Percentiles rank a stretch among this genome's conserved stretches.
Evolutionary conservation across 2,113 vertebrate species (phyloP).

Genomic region (Tetraodon nigroviridis): DNA sequence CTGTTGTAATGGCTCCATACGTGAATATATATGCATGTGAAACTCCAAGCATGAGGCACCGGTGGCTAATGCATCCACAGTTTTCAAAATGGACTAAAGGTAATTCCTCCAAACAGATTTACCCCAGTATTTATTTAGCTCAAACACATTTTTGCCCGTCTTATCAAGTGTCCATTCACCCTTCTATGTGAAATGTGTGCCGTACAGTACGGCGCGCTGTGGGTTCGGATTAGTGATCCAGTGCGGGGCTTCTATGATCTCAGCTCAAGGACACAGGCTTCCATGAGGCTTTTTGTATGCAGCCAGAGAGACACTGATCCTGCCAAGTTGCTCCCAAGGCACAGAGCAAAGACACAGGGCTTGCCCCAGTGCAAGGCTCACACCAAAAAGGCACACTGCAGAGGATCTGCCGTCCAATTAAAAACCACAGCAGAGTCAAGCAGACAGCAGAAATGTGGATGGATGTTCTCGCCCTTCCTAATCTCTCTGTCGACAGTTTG

Average conservation of each 20-base stretch:
- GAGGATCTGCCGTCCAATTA: slow-evolving; percentile 10
- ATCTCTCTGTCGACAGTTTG: slow-evolving; percentile 2
- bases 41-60: slow-evolving; percentile 33
- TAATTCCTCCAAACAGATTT: slow-evolving; percentile 24
- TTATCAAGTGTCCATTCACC: slow-evolving; percentile 35
- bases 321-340: slow-evolving; percentile 60
- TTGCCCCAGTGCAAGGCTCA: slow-evolving; percentile 30
- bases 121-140: slow-evolving; percentile 23
- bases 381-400: slow-evolving; percentile 21
- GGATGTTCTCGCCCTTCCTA: background rate
- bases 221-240: slow-evolving; percentile 54
- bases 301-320: slow-evolving; percentile 64
- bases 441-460: background rate
- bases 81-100: slow-evolving; percentile 47
- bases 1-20: slow-evolving; percentile 23
- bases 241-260: slow-evolving; percentile 60
- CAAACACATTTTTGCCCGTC: slow-evolving; percentile 14
- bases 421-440: slow-evolving; percentile 4
- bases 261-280: slow-evolving; percentile 59
- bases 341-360: slow-evolving; percentile 30
- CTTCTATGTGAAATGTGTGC: slow-evolving; percentile 17
- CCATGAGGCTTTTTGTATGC: slow-evolving; percentile 53
- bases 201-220: slow-evolving; percentile 25
- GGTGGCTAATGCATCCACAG: slow-evolving; percentile 37
- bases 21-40: slow-evolving; percentile 43